A percentile compares a stretch with the other conserved stretches of the same genome.
Evolutionary conservation across 1,140 invertebrate genomes (phyloP).

Genomic region (Holotrichia oblita): DNA sequence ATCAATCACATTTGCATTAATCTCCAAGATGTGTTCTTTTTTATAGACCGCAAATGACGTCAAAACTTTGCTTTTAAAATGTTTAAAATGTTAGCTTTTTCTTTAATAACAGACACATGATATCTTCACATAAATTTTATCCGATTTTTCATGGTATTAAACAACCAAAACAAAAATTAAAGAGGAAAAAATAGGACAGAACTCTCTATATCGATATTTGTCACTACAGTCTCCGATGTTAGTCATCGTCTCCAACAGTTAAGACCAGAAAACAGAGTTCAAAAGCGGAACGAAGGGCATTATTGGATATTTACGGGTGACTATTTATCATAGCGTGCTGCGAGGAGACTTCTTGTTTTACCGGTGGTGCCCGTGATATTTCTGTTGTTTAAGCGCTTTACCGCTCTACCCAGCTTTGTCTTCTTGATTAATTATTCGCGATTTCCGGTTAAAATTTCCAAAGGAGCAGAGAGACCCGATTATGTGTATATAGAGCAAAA

Average conservation of each 20-base stretch:
- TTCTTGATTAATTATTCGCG: constrained; percentile 8
- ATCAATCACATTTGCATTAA: no score
- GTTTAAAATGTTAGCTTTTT: no score
- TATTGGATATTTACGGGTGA: constrained; percentile 16
- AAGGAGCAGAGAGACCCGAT: not conserved
- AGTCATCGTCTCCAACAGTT: not conserved
- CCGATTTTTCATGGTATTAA: no score
- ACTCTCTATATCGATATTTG: not conserved
- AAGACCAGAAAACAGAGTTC: not conserved
- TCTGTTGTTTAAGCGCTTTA: constrained; percentile 11
- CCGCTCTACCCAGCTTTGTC: not conserved
- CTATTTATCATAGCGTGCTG: not conserved
- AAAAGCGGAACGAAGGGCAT: not conserved
- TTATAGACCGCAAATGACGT: no score
- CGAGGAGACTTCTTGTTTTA: not conserved
- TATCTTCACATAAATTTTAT: no score
- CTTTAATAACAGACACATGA: no score
- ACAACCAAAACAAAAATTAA: no score
- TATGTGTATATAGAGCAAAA: not conserved
- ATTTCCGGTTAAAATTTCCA: constrained; percentile 16
- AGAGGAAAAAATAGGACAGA: no score
- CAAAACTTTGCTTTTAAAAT: no score
- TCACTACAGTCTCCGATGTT: not conserved
- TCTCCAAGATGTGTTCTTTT: no score
- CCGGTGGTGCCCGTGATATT: not conserved